These are phyloP conservation scores for Rhorus exstirpatorius DNA, from an alignment of 2,888 invertebrate genomes.

Conservation along the genomic window DNA sequence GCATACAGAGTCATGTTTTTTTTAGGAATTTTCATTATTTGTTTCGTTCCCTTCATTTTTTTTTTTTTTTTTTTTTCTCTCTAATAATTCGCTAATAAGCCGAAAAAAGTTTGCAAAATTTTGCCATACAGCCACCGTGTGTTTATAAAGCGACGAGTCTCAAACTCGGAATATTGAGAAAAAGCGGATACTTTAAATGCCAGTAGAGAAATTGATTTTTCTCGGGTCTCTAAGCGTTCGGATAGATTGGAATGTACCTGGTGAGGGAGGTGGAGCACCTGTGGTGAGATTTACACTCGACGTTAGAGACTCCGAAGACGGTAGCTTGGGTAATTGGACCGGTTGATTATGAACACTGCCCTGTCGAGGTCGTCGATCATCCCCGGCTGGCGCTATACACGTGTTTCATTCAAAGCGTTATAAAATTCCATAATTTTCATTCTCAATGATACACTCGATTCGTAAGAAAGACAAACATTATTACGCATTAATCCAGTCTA, in stretches of 20 bases:
- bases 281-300: constrained; percentile 80
- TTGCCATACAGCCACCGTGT: constrained; percentile 35
- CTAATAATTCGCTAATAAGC: constrained; percentile 46
- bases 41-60: background rate
- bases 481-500: no score
- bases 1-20: constrained; percentile 59
- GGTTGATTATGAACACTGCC: constrained; percentile 80
- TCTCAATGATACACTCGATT: background rate
- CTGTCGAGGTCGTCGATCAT: constrained; percentile 82
- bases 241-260: constrained; percentile 78
- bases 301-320: constrained; percentile 84
- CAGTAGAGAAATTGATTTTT: constrained; percentile 52
- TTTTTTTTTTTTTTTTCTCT: constrained; percentile 16
- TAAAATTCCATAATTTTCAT: constrained; percentile 47
- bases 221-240: constrained; percentile 23
- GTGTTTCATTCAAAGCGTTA: constrained; percentile 66
- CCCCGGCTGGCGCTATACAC: constrained; percentile 81
- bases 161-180: constrained; percentile 9
- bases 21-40: constrained; percentile 36
- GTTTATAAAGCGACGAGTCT: background rate
- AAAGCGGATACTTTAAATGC: constrained; percentile 70
- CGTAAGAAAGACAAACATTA: constrained; percentile 39
- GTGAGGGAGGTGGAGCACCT: constrained; percentile 80
- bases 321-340: constrained; percentile 82
- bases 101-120: constrained; percentile 43